Percentiles rank a stretch among this genome's conserved stretches.
Evolutionary conservation across 2,888 invertebrate species (phyloP).

Genomic region (Xestoiulus laeticollis): DNA sequence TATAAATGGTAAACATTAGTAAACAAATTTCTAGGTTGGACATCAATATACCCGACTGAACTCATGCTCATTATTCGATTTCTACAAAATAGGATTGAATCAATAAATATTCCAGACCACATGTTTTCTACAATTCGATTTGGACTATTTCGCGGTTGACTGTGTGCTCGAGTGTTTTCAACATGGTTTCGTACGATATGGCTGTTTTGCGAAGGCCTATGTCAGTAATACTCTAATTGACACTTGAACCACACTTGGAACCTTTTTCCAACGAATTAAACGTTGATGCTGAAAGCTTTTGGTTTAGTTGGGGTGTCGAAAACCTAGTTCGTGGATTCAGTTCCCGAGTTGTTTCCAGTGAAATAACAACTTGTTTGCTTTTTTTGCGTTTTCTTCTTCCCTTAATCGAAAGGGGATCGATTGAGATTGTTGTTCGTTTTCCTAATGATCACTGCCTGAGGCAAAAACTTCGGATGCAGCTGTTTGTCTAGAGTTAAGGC

Average conservation of each 20-base stretch:
- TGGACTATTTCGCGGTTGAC: neutral
- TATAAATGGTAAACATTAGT: too few species aligned
- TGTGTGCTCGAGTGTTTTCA: neutral
- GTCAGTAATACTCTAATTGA: neutral
- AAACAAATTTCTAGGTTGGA: too few species aligned
- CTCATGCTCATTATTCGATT: neutral
- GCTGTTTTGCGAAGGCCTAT: neutral
- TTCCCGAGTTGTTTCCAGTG: neutral
- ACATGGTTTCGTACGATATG: neutral
- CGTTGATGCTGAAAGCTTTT: constrained; percentile 28
- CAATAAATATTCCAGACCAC: neutral
- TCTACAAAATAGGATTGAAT: neutral
- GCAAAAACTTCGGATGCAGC: neutral
- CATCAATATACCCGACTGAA: neutral
- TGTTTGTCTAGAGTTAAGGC: neutral
- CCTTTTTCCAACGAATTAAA: neutral
- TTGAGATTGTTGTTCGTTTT: constrained; percentile 29
- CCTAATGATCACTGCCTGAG: constrained; percentile 3
- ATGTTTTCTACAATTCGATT: neutral
- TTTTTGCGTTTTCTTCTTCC: neutral
- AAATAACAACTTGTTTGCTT: constrained; percentile 35
- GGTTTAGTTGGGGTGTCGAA: neutral
- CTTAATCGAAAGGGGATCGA: constrained; percentile 25
- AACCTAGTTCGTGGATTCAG: neutral
- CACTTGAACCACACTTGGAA: neutral